Evolutionary conservation across 2,888 invertebrate species (phyloP).

Genomic region (Hydropsyche betteni): DNA sequence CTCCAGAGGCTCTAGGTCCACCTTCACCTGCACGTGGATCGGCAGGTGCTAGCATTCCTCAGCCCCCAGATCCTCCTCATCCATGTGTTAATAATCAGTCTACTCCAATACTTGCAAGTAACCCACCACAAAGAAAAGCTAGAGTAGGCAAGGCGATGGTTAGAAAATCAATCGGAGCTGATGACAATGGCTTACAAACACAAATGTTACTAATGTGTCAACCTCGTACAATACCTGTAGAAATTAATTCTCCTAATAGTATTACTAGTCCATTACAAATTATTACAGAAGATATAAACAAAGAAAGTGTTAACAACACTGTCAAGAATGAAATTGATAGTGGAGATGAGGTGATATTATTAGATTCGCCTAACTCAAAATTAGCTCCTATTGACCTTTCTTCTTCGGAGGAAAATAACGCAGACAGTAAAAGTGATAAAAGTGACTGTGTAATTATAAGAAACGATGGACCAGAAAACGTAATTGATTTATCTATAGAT

Average conservation of each 20-base stretch:
- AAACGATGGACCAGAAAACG: conserved; percentile 33
- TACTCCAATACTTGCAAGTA: conserved; percentile 61
- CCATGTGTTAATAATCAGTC: conserved; percentile 68
- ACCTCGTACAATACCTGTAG: conserved; percentile 53
- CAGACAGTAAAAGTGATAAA: conserved; percentile 50
- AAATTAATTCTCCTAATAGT: conserved; percentile 56
- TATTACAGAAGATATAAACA: conserved; percentile 59
- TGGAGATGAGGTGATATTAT: conserved; percentile 52
- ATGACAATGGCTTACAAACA: conserved; percentile 65
- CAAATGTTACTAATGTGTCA: conserved; percentile 64
- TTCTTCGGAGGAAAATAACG: conserved; percentile 60
- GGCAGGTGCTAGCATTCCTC: conserved; percentile 72
- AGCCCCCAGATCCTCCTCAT: conserved; percentile 65
- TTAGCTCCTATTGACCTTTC: conserved; percentile 62
- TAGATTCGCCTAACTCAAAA: conserved; percentile 49
- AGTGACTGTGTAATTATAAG: conserved; percentile 52
- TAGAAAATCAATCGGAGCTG: conserved; percentile 68
- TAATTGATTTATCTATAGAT: conserved; percentile 43
- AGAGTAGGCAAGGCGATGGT: conserved; percentile 75
- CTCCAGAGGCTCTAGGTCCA: conserved; percentile 65
- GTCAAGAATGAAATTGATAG: conserved; percentile 63
- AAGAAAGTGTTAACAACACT: conserved; percentile 59
- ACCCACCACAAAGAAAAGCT: conserved; percentile 60
- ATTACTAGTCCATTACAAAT: conserved; percentile 55
- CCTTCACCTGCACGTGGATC: conserved; percentile 76